These are phyloP conservation scores for Mormyrops attenuatus DNA, from an alignment of 2,797 vertebrate genomes.

Conservation along the genomic window DNA sequence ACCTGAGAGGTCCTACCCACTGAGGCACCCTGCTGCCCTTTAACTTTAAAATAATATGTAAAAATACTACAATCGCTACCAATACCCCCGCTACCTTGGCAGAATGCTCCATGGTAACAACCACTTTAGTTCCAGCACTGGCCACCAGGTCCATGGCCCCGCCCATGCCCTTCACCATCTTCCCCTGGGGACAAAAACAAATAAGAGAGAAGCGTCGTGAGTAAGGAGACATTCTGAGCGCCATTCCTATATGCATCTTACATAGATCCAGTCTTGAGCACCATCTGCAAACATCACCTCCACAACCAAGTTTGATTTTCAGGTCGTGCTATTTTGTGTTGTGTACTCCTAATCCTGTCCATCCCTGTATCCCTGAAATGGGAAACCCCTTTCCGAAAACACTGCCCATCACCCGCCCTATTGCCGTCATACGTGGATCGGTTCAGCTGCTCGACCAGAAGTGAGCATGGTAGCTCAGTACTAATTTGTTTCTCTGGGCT, in stretches of 20 bases:
- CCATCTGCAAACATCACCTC: not conserved
- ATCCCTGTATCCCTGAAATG: not conserved
- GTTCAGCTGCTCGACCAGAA: not conserved
- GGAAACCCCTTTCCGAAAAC: not conserved
- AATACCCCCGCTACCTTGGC: slow-evolving; percentile 71
- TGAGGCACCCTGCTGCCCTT: not conserved
- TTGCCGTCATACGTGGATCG: not conserved
- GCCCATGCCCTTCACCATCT: slow-evolving; percentile 99
- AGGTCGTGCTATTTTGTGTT: not conserved
- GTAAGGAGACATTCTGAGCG: not conserved
- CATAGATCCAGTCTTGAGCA: not conserved
- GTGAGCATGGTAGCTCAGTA: not conserved
- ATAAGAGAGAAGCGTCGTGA: not conserved
- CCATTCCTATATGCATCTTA: not conserved
- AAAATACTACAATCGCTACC: not conserved
- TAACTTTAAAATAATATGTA: not conserved
- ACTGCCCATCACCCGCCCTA: not conserved
- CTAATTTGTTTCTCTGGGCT: not conserved
- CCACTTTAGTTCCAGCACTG: slow-evolving; percentile 88
- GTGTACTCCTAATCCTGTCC: not conserved
- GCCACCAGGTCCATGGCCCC: slow-evolving; percentile 97
- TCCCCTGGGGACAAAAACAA: slow-evolving; percentile 65
- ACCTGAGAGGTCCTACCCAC: not conserved
- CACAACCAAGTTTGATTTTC: not conserved
- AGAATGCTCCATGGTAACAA: slow-evolving; percentile 97